Evolutionary conservation across 1,140 invertebrate genomes (phyloP), one percentile per base, ranked within the genome.

Genomic region (Drosophila parvula): DNA sequence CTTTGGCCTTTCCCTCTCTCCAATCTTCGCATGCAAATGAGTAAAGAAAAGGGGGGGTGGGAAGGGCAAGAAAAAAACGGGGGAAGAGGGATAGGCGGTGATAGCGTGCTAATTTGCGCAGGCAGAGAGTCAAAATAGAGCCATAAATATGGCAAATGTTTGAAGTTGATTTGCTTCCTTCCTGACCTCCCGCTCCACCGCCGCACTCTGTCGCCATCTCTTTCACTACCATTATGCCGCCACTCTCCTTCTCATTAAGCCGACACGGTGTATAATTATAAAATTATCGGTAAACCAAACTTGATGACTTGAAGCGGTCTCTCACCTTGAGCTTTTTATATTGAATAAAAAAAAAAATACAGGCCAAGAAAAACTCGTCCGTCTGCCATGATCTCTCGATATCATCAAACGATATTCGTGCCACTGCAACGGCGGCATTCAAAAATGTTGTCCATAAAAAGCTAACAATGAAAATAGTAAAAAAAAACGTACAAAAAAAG

Each of bases 101-200:
- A 88, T 86, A 74, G 76, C 55, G 71, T 68, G 80, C 84, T 89
- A 88, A 88, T 89, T 88, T 80, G 77, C 73, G 43, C 82, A 83
- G 76, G 48, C 63, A 68, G 18, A 74, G 44, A 60, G 58, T 40
- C 59, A 68, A 88, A 86, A 88, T 82, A 82, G 60, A 82, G 83
- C 47, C 84, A 88, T 82, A 83, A 88, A 80, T 76, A 77, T 60
- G 56, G 62, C 67, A 62, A 78, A 69, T 78, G 65, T 71, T 57
- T 78, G 69, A 48, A 58, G 65, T 67, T 51, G 27, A 44, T 69
- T 67, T 47, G 60, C 68, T 73, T 73, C 51, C 65, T 70, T 48
- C 51, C 53, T 28, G 18, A 36, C 44, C 41, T 36, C 30, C 8
- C 47, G 2, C 51, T 40, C 58, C 14, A 18, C 47, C 56, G 2